Base-by-base conservation (phyloP, 1,140 invertebrate genomes). In the Sinella curviseta region DNA sequence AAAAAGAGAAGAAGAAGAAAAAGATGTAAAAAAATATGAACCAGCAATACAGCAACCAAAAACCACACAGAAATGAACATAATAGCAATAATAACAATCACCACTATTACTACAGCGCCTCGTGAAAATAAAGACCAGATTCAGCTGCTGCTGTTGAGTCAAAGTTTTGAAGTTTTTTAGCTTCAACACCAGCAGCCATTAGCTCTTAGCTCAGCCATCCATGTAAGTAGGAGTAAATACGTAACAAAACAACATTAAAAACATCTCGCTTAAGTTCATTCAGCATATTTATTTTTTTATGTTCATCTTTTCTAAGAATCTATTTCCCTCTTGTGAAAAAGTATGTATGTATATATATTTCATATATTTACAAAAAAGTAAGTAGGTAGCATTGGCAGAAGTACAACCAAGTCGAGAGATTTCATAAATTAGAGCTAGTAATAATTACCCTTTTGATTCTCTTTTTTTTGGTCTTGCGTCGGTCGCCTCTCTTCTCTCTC, bases 401-500 rank as follows among this genome's bases (percentile, higher is more conserved):
- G 17, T 4, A n/a, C n/a, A n/a, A n/a, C n/a, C 4, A 48, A 17
- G 17, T 4, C 39, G 17, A 48, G 4, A 48, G 39, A 48, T 60
- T 60, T 60, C 55, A 60, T 60, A 60, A 60, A 60, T 60, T 60
- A 60, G 55, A 60, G 14, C n/a, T n/a, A n/a, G n/a, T n/a, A n/a
- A n/a, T n/a, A n/a, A n/a, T n/a, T n/a, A n/a, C n/a, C n/a, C n/a
- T n/a, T n/a, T n/a, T n/a, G n/a, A n/a, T n/a, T n/a, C n/a, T n/a
- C n/a, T n/a, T n/a, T n/a, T n/a, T n/a, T n/a, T n/a, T n/a, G n/a
- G n/a, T n/a, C n/a, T n/a, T n/a, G n/a, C n/a, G n/a, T n/a, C n/a
- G n/a, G n/a, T n/a, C n/a, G n/a, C n/a, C n/a, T n/a, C n/a, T n/a
- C n/a, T n/a, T n/a, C n/a, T n/a, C n/a, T n/a, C n/a, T n/a, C n/a